These are phyloP conservation scores for Arge pagana DNA, from an alignment of 2,888 invertebrate genomes.

Conservation along the genomic window DNA sequence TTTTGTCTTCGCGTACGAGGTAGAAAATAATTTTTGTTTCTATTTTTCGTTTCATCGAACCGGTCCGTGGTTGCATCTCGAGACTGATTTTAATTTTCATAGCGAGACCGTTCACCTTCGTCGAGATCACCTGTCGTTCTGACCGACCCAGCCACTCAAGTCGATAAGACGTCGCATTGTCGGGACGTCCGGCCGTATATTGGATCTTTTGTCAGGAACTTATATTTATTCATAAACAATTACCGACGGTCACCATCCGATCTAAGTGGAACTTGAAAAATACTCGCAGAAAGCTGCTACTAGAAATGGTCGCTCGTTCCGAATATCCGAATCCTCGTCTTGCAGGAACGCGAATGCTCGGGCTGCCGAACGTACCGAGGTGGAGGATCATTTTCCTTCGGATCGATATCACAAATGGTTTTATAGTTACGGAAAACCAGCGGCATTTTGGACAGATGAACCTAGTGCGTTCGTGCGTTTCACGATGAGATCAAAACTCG, in stretches of 20 bases:
- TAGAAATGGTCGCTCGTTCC: no score
- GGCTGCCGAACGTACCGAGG: no score
- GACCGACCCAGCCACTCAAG: constrained; percentile 20
- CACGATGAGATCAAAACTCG: no score
- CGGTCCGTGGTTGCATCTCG: constrained; percentile 1
- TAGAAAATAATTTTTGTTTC: no score
- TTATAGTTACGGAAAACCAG: no score
- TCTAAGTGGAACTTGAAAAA: constrained; percentile 4
- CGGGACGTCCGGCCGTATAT: constrained; percentile 45
- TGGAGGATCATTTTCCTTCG: no score
- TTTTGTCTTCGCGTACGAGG: no score
- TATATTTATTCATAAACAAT: constrained; percentile 58
- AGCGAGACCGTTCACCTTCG: constrained; percentile 1
- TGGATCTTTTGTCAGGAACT: constrained; percentile 45
- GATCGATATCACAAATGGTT: no score
- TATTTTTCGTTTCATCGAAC: constrained; percentile 8
- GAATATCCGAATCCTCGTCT: no score
- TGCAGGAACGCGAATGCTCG: no score
- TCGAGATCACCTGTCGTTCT: constrained; percentile 18
- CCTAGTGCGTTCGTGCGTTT: no score
- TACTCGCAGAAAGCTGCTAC: constrained; percentile 3
- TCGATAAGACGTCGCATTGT: constrained; percentile 43
- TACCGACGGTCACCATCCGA: constrained; percentile 35
- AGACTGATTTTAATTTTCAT: constrained; percentile 15
- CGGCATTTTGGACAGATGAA: no score